Evolutionary conservation across 53 echinoderm and acorn worm species (phyloP), one percentile per base, ranked within the genome.

Genomic region (Hippasteria phrygiana): DNA sequence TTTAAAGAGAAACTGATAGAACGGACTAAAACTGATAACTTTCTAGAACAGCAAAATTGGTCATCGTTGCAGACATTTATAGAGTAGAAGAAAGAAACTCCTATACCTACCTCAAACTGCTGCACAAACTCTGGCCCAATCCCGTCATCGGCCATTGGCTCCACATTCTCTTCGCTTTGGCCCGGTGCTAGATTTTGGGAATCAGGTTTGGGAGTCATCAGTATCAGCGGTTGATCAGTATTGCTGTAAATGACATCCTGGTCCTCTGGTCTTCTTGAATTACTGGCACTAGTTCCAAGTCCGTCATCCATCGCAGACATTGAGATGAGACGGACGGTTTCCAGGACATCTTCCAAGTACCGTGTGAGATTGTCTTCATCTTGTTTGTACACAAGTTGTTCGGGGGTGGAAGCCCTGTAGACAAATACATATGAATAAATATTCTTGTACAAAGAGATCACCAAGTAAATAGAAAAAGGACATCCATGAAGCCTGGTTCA

Each of bases 71-170:
- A n/a, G n/a, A n/a, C n/a, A n/a, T n/a, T n/a, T n/a, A n/a, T n/a
- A n/a, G n/a, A n/a, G n/a, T n/a, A n/a, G n/a, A n/a, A n/a, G n/a
- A n/a, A n/a, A n/a, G n/a, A n/a, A n/a, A n/a, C n/a, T n/a, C n/a
- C n/a, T 3, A 31, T 0, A 33, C n/a, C n/a, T 74, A 87, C 88
- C 88, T 87, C 88, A 75, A 59, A 87, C 56, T 56, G 56, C 11
- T 74, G 75, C 4, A 59, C 62, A 42, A 87, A 74, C 39, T 39
- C 9, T 62, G 88, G 75, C 59, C 88, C 88, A 43, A 87, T 74
- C 56, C 40, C 74, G 32, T 75, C 46, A 46, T 75, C 74, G 28
- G 62, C 46, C 4, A 56, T 45, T 1, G 33, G 6, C 18, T 74
- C 42, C 0, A 27, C 29, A 33, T 62, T 40, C 28, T 24, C 28